Conservation (phyloP, 1,140 invertebrate genomes). For the Magallana angulata region DNA sequence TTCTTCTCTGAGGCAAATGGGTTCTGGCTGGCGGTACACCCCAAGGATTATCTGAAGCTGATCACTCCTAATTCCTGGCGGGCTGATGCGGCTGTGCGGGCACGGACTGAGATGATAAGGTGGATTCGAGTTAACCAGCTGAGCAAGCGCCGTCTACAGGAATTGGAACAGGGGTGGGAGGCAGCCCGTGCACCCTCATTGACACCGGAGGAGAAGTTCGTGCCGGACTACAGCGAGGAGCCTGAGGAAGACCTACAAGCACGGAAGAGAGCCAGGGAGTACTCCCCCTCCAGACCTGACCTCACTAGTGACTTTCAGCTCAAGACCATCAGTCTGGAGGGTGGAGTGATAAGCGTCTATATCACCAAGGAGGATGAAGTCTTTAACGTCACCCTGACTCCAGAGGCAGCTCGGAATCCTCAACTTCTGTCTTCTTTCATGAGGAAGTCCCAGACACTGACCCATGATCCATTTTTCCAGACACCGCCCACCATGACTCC, state of each 20-base stretch:
- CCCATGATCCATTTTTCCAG: too few species aligned
- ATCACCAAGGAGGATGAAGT: too few species aligned
- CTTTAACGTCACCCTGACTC: too few species aligned
- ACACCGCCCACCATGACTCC: too few species aligned
- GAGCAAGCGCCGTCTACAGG: too few species aligned
- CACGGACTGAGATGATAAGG: neutral
- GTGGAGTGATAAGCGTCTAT: too few species aligned
- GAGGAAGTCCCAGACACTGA: too few species aligned
- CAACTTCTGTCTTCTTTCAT: too few species aligned
- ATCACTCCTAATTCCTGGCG: neutral
- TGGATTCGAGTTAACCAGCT: neutral
- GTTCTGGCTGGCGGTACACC: neutral
- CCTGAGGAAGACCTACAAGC: neutral
- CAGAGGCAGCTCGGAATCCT: too few species aligned
- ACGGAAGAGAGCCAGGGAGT: neutral
- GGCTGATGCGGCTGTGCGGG: neutral
- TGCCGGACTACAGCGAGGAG: neutral
- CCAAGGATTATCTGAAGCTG: neutral
- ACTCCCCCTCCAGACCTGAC: neutral
- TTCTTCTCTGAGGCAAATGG: conserved; percentile 26
- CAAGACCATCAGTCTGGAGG: too few species aligned
- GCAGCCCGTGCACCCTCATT: neutral
- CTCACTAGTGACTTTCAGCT: neutral
- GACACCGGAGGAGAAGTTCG: neutral
- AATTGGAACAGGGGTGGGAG: neutral